Evolutionary conservation across 1,140 invertebrate species (phyloP).

Genomic region (Bombus vancouverensis): DNA sequence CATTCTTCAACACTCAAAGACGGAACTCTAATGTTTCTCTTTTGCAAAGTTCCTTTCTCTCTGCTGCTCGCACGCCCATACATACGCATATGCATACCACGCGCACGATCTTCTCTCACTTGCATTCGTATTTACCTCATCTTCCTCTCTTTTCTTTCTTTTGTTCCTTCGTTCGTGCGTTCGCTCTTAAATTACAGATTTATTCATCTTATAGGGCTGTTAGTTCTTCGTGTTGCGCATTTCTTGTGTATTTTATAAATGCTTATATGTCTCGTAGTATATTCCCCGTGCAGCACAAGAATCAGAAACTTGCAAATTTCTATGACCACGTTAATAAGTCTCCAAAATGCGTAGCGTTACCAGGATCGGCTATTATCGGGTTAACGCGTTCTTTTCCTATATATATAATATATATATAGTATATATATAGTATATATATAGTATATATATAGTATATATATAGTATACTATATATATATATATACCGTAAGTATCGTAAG

Average conservation of each 20-base stretch:
- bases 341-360: conserved; percentile 20
- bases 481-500: too few species aligned
- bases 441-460: too few species aligned
- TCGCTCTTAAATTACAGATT: conserved; percentile 10
- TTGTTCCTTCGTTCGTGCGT: not conserved
- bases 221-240: not conserved
- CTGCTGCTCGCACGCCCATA: conserved; percentile 8
- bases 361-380: too few species aligned
- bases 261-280: not conserved
- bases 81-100: conserved; percentile 13
- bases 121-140: not conserved
- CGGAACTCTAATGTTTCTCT: conserved; percentile 66
- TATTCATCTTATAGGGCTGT: not conserved
- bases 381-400: not conserved
- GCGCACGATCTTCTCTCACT: not conserved
- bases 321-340: not conserved
- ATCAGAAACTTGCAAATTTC: not conserved
- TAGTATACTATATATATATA: too few species aligned
- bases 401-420: too few species aligned
- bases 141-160: not conserved
- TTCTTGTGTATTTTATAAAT: not conserved
- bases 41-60: conserved; percentile 17
- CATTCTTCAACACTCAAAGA: conserved; percentile 74
- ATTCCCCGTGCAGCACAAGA: not conserved
- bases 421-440: too few species aligned